Conservation (phyloP, 1,140 invertebrate species). For the Eurosta solidaginis region DNA sequence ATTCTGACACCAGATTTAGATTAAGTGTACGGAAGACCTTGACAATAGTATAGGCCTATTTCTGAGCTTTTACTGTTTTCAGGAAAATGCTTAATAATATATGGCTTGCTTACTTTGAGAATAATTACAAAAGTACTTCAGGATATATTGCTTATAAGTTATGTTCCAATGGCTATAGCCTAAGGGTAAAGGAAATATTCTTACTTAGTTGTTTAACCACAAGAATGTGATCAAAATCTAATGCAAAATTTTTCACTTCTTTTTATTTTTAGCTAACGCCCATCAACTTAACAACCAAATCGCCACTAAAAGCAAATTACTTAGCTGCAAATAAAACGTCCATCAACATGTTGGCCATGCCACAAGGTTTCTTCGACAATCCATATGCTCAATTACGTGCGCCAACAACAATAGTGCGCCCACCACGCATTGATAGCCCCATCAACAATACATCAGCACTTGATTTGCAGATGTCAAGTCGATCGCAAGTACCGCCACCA, state of each 20-base stretch:
- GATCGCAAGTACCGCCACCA: constrained; percentile 51
- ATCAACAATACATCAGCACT: constrained; percentile 45
- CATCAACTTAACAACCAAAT: neutral
- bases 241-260: neutral
- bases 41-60: too few species aligned
- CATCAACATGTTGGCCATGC: constrained; percentile 52
- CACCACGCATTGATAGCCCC: constrained; percentile 45
- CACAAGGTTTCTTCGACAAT: constrained; percentile 56
- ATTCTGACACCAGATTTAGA: too few species aligned
- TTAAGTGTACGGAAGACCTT: too few species aligned
- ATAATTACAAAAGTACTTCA: too few species aligned
- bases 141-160: too few species aligned
- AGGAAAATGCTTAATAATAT: too few species aligned
- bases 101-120: too few species aligned
- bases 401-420: constrained; percentile 51
- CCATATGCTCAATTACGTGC: constrained; percentile 56
- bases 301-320: neutral
- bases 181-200: too few species aligned
- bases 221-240: too few species aligned
- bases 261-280: neutral
- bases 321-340: neutral
- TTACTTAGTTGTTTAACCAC: too few species aligned
- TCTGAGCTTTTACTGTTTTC: too few species aligned
- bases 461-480: constrained; percentile 53
- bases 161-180: too few species aligned